phyloP scores from a whole-genome alignment of 2,888 invertebrate genomes.

The Ryuthela nishihirai region DNA sequence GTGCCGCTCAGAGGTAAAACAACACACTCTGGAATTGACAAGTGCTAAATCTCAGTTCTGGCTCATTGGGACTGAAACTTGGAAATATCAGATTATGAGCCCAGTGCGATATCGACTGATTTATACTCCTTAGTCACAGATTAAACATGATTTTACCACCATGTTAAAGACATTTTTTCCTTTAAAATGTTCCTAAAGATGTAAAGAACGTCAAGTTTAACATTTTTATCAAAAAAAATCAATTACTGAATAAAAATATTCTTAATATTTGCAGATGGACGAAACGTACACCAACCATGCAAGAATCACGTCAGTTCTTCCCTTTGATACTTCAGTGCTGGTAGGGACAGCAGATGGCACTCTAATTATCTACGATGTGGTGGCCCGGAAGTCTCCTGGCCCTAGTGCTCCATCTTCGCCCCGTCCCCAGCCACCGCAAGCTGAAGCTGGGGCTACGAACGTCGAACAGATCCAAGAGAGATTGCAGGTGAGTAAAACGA shows the following conservation, averaged over 20 bases:
- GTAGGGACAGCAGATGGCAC: constrained; percentile 56
- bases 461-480: constrained; percentile 33
- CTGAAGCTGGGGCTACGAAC: constrained; percentile 15
- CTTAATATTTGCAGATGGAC: constrained; percentile 45
- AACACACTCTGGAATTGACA: too few species aligned
- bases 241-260: neutral
- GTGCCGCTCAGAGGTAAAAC: too few species aligned
- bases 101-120: too few species aligned
- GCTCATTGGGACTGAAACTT: too few species aligned
- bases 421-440: constrained; percentile 5
- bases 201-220: too few species aligned
- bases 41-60: too few species aligned
- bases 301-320: constrained; percentile 52
- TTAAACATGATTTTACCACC: too few species aligned
- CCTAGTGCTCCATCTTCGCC: constrained; percentile 24
- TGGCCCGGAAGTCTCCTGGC: constrained; percentile 26
- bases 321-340: constrained; percentile 52
- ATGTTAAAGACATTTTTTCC: too few species aligned
- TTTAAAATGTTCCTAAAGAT: too few species aligned
- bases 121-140: too few species aligned
- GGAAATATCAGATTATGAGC: too few species aligned
- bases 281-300: constrained; percentile 49
- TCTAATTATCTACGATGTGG: constrained; percentile 49
- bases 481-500: constrained; percentile 17
- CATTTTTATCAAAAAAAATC: too few species aligned